phyloP scores from a whole-genome alignment of 2,797 vertebrate species.

The Sebastes melanostomus region DNA sequence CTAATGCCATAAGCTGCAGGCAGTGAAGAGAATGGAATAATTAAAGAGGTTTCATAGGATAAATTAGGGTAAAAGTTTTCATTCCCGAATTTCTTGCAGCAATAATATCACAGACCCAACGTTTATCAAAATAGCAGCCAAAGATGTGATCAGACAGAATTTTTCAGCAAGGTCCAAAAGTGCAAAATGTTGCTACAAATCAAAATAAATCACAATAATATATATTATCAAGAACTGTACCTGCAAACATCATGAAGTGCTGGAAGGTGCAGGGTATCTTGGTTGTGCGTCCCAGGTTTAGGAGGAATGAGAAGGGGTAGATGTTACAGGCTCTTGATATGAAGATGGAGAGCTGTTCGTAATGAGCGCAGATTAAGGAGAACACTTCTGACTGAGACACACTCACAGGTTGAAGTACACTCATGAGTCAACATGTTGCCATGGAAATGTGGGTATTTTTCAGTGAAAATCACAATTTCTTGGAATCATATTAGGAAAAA shows the following conservation, averaged over 20 bases:
- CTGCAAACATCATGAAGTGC: conserved; percentile 91
- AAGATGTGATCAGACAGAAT: background rate
- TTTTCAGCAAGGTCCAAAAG: background rate
- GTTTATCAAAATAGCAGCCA: background rate
- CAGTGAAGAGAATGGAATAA: conserved; percentile 31
- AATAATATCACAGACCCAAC: background rate
- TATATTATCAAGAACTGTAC: conserved; percentile 58
- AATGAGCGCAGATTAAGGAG: conserved; percentile 76
- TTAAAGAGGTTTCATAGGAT: conserved; percentile 25
- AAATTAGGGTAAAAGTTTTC: conserved; percentile 4
- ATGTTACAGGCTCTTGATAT: conserved; percentile 87
- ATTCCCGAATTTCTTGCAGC: background rate
- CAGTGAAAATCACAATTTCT: background rate
- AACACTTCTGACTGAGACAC: conserved; percentile 24
- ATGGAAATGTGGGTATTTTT: background rate
- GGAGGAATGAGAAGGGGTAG: conserved; percentile 87
- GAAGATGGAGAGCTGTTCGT: conserved; percentile 82
- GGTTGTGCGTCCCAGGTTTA: conserved; percentile 84
- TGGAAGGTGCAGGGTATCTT: conserved; percentile 85
- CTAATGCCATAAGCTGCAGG: conserved; percentile 43
- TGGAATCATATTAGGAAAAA: background rate
- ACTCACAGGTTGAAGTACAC: background rate
- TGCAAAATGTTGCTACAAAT: background rate
- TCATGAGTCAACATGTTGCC: background rate
- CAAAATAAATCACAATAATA: background rate